Conservation (phyloP, 2,888 invertebrate species). For the Callinectes sapidus region DNA sequence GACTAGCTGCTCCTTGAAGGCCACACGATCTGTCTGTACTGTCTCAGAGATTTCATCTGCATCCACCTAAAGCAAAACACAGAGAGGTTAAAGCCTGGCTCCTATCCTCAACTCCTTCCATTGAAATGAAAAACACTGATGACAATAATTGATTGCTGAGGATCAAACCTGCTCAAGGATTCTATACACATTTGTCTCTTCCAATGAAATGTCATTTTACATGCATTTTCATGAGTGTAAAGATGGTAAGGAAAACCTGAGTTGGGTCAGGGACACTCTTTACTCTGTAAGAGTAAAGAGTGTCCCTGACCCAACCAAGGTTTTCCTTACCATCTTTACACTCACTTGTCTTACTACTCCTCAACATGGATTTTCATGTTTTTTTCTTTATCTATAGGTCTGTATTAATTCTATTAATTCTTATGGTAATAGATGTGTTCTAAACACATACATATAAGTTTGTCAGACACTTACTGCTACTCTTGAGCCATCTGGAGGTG, state of each 20-base stretch:
- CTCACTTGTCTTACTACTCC: no score
- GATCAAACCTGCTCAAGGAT: not conserved
- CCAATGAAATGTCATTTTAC: not conserved
- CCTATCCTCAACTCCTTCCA: not conserved
- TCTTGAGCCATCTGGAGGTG: slow-evolving; percentile 86
- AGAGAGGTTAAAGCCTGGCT: not conserved
- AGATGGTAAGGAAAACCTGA: no score
- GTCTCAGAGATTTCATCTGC: slow-evolving; percentile 80
- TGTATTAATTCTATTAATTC: not conserved
- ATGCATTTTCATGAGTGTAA: not conserved
- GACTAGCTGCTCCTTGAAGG: slow-evolving; percentile 84
- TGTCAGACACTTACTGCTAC: slow-evolving; percentile 78
- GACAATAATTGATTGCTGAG: not conserved
- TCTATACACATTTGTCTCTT: not conserved
- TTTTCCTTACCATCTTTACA: no score
- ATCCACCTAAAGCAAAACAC: slow-evolving; percentile 61
- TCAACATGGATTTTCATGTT: not conserved
- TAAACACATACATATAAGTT: not conserved
- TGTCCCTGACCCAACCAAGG: no score
- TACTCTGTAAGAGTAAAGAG: no score
- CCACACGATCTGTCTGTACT: slow-evolving; percentile 82
- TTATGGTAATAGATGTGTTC: no score
- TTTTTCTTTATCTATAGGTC: not conserved
- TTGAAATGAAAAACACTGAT: not conserved
- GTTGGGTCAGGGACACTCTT: no score